Conservation (phyloP, 2,113 vertebrate genomes). For the Eonycteris spelaea region DNA sequence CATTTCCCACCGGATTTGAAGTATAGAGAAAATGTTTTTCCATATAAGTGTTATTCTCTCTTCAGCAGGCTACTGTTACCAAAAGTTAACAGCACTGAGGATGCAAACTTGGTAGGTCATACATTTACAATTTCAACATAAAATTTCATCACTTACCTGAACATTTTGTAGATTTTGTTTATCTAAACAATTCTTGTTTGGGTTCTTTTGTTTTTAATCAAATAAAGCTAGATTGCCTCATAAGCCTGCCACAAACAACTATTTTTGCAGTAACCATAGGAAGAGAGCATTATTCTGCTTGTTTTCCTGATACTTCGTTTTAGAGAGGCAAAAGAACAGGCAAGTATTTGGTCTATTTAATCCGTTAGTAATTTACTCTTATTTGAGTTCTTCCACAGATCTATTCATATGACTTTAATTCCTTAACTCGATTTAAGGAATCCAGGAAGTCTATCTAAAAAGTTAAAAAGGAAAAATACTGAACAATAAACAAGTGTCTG, state of each 20-base stretch:
- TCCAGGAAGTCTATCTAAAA: background rate
- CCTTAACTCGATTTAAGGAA: conserved; percentile 11
- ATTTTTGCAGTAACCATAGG: background rate
- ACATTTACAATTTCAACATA: background rate
- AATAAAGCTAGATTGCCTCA: conserved; percentile 23
- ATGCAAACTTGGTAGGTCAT: background rate
- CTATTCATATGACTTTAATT: background rate
- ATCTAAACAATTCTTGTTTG: conserved; percentile 11
- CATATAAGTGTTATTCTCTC: background rate
- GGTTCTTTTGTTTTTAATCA: conserved; percentile 17
- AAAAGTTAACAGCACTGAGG: background rate
- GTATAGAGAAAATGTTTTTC: background rate
- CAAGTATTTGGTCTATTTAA: background rate
- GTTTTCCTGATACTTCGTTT: background rate
- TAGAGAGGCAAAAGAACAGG: background rate
- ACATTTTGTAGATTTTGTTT: background rate
- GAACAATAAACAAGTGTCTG: background rate
- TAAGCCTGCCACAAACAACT: background rate
- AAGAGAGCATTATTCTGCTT: background rate
- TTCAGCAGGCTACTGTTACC: background rate
- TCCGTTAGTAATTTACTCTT: background rate
- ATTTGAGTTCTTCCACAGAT: background rate
- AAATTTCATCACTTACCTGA: background rate
- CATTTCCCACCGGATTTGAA: background rate
- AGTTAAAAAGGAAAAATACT: background rate